Conservation (phyloP, 2,797 vertebrate species). For the Phalloptychus januarius region DNA sequence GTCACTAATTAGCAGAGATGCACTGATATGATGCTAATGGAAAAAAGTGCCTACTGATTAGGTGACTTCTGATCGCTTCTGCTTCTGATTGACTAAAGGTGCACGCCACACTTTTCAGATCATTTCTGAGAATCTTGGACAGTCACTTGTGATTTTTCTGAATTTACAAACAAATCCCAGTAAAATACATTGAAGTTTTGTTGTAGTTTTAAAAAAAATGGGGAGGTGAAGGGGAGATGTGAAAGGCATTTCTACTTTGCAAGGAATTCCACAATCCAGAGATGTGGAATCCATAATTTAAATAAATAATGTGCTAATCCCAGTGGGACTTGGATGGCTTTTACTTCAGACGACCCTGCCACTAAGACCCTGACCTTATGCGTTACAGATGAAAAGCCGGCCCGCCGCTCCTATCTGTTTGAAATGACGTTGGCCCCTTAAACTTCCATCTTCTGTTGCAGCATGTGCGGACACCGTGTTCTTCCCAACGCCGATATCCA, state of each 20-base stretch:
- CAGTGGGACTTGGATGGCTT: background rate
- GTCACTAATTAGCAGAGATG: background rate
- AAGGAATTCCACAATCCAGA: background rate
- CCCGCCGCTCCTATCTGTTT: background rate
- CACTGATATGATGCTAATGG: no score
- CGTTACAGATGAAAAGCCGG: background rate
- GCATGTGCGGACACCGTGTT: conserved; percentile 86
- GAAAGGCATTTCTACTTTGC: no score
- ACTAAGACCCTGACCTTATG: background rate
- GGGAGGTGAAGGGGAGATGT: no score
- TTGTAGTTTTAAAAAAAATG: background rate
- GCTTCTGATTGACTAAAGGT: background rate
- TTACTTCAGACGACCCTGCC: background rate
- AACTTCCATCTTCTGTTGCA: conserved; percentile 54
- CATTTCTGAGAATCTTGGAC: background rate
- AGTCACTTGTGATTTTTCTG: background rate
- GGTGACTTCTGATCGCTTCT: background rate
- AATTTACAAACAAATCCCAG: background rate
- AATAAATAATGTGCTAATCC: background rate
- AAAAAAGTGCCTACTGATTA: background rate
- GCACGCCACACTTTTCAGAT: background rate
- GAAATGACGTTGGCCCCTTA: background rate
- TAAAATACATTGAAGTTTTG: background rate
- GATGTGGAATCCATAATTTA: background rate
- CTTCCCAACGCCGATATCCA: conserved; percentile 65